A percentile compares a stretch with the other conserved stretches of the same genome.
These are phyloP conservation scores for Silurus asotus DNA, from an alignment of 2,113 vertebrate species.

Conservation along the genomic window DNA sequence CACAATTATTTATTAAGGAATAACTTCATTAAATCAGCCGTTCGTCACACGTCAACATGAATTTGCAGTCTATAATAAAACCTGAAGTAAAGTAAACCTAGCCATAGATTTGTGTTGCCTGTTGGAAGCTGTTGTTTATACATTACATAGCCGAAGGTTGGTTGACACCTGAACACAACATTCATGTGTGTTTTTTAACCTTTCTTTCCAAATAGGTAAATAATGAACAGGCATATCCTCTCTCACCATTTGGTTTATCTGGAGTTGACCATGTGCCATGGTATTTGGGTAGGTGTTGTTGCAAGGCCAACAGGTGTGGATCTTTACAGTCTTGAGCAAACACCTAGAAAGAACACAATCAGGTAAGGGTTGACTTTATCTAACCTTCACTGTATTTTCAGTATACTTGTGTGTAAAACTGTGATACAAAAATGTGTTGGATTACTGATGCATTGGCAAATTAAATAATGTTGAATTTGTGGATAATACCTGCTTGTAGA, in stretches of 20 bases:
- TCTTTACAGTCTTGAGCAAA: conserved; percentile 46
- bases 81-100: not conserved
- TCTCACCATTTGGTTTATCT: conserved; percentile 48
- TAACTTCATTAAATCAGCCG: not conserved
- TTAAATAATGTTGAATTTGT: conserved; percentile 35
- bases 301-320: conserved; percentile 32
- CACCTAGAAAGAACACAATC: conserved; percentile 38
- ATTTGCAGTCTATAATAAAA: not conserved
- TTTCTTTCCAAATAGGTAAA: not conserved
- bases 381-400: not conserved
- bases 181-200: not conserved
- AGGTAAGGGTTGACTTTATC: not conserved
- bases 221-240: not conserved
- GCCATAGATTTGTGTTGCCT: not conserved
- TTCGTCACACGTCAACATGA: not conserved
- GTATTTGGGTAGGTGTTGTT: conserved; percentile 48
- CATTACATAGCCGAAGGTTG: not conserved
- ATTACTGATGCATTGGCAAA: not conserved
- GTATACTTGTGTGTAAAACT: not conserved
- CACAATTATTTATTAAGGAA: not conserved
- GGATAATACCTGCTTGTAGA: conserved; percentile 87
- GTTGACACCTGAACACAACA: not conserved
- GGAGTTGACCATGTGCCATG: conserved; percentile 44
- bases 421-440: not conserved
- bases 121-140: not conserved